Evolutionary conservation across 1,140 invertebrate species (phyloP).

Genomic region (Tetramorium parvispinum): DNA sequence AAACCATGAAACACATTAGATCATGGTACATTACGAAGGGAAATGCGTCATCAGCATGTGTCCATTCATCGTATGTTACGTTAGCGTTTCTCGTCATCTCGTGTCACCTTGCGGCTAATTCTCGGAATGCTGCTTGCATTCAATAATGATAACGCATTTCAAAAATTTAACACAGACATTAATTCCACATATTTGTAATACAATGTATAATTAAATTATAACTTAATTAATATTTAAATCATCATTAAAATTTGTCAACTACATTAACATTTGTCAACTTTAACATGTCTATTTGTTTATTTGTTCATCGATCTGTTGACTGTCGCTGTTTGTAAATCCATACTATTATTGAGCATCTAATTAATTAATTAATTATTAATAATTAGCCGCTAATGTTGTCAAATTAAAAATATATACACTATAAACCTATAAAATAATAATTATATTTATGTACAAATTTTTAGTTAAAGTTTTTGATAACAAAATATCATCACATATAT

Average conservation of each 20-base stretch:
- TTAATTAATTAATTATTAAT: conserved; percentile 47
- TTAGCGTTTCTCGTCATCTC: conserved; percentile 47
- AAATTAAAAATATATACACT: neutral
- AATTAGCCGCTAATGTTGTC: neutral
- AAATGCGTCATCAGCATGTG: conserved; percentile 58
- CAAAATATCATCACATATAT: neutral
- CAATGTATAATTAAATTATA: conserved; percentile 36
- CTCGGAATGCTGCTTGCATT: conserved; percentile 42
- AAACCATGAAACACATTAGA: conserved; percentile 19
- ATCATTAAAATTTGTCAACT: conserved; percentile 39
- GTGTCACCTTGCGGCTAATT: conserved; percentile 46
- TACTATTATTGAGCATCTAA: conserved; percentile 4
- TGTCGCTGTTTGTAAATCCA: conserved; percentile 12
- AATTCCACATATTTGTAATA: conserved; percentile 24
- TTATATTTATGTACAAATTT: neutral
- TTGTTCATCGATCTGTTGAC: conserved; percentile 11
- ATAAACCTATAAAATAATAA: neutral
- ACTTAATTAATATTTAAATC: conserved; percentile 35
- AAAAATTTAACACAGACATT: conserved; percentile 25
- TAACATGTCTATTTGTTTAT: conserved; percentile 29
- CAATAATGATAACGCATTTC: conserved; percentile 1
- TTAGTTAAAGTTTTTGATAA: neutral
- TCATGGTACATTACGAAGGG: conserved; percentile 42
- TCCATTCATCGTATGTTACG: conserved; percentile 38
- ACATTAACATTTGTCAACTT: conserved; percentile 30